These are phyloP conservation scores for Peromyscus attwateri DNA, from an alignment of 2,797 vertebrate species.

Conservation along the genomic window DNA sequence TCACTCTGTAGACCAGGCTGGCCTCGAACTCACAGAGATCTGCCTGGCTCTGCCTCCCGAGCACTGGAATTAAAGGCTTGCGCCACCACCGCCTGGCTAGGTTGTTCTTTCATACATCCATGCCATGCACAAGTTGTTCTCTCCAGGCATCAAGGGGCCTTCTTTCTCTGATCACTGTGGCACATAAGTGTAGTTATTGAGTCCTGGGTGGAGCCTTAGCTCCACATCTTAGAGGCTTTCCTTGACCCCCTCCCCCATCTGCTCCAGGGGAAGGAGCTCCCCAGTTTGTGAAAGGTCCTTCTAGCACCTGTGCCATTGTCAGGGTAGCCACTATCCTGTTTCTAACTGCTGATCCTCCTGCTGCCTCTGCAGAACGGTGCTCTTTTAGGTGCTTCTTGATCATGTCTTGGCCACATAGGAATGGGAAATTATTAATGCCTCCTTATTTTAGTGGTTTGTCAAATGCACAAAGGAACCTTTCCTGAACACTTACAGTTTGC, in stretches of 20 bases:
- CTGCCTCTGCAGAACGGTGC: not conserved
- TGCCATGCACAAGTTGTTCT: not conserved
- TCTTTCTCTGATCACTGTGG: not conserved
- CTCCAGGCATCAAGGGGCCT: not conserved
- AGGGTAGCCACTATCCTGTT: not conserved
- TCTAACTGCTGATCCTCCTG: not conserved
- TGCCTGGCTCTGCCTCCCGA: too few relatives aligned
- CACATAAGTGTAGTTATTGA: not conserved
- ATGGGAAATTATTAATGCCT: not conserved
- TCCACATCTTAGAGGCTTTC: not conserved
- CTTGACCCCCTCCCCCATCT: not conserved
- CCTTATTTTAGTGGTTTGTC: not conserved
- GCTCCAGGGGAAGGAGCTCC: not conserved
- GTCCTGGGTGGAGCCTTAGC: not conserved
- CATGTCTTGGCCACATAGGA: not conserved
- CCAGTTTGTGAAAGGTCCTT: not conserved
- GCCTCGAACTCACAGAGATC: too few relatives aligned
- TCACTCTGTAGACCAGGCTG: too few relatives aligned
- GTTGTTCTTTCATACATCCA: conserved; percentile 59
- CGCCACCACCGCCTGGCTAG: too few relatives aligned
- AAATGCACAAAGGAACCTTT: not conserved
- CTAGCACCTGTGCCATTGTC: not conserved
- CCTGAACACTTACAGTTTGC: not conserved
- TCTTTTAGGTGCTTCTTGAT: not conserved
- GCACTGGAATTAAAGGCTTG: too few relatives aligned